phyloP scores from a whole-genome alignment of 2,113 vertebrate species.

The Esox niger region DNA sequence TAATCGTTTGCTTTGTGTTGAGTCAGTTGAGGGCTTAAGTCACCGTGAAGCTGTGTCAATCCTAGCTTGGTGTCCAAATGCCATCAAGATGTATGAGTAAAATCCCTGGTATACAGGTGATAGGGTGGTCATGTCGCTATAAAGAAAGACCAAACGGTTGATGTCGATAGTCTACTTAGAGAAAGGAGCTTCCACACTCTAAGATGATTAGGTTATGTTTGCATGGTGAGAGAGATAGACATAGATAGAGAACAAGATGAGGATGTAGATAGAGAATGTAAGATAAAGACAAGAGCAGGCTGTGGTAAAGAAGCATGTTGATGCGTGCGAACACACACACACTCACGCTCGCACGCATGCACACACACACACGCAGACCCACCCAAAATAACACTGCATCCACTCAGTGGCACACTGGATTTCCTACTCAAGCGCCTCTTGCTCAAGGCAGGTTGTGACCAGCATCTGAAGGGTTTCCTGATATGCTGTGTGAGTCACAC shows the following conservation, averaged over 20 bases:
- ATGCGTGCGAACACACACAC: background rate
- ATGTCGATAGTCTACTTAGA: background rate
- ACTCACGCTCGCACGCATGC: background rate
- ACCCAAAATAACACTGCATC: no score
- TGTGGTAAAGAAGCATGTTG: no score
- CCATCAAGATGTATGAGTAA: background rate
- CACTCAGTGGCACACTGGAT: constrained; percentile 16
- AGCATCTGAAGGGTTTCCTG: constrained; percentile 69
- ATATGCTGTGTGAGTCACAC: constrained; percentile 59
- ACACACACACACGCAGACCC: background rate
- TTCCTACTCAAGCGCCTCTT: constrained; percentile 26
- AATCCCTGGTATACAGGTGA: background rate
- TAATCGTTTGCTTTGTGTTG: background rate
- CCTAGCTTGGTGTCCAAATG: constrained; percentile 22
- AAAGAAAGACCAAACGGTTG: background rate
- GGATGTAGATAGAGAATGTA: no score
- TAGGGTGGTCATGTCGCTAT: background rate
- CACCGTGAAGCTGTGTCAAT: constrained; percentile 24
- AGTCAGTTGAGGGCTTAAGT: background rate
- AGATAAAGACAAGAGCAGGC: no score
- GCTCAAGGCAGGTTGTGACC: constrained; percentile 37
- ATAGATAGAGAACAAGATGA: no score
- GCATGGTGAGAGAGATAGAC: no score
- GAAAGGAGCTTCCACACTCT: no score
- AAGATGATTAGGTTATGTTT: no score